Evolutionary conservation across 2,797 vertebrate genomes (phyloP).

Genomic region (Etheostoma nigrum): DNA sequence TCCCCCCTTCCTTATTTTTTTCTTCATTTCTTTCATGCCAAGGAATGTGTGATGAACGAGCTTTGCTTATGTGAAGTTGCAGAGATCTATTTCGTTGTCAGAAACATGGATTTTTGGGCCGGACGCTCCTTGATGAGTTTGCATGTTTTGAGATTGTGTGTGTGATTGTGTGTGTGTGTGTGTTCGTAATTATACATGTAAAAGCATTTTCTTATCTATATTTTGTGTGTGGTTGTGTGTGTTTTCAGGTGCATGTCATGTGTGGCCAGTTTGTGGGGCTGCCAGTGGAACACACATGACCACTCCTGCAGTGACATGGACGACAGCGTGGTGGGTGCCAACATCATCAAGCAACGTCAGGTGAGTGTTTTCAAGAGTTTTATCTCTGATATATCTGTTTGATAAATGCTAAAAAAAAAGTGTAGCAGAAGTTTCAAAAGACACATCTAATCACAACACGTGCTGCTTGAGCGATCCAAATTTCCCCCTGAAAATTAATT

Average conservation of each 20-base stretch:
- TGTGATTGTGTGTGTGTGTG: slow-evolving; percentile 13
- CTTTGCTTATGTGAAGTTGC: slow-evolving; percentile 80
- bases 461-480: slow-evolving; percentile 37
- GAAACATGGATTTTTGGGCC: slow-evolving; percentile 73
- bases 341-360: slow-evolving; percentile 90
- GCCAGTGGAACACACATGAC: slow-evolving; percentile 91
- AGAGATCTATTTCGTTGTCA: slow-evolving; percentile 83
- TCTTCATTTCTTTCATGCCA: slow-evolving; percentile 69
- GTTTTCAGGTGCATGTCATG: slow-evolving; percentile 92
- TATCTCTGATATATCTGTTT: background rate
- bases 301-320: slow-evolving; percentile 86
- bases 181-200: background rate
- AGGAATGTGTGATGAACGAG: slow-evolving; percentile 83
- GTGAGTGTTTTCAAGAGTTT: slow-evolving; percentile 72
- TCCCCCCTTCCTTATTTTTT: slow-evolving; percentile 28
- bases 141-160: slow-evolving; percentile 69
- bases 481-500: slow-evolving; percentile 47
- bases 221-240: slow-evolving; percentile 14
- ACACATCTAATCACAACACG: slow-evolving; percentile 23
- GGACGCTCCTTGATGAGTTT: slow-evolving; percentile 77
- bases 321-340: slow-evolving; percentile 66
- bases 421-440: slow-evolving; percentile 39
- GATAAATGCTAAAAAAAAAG: background rate
- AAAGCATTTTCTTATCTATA: slow-evolving; percentile 6
- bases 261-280: slow-evolving; percentile 92